Base-by-base conservation (phyloP, 2,113 vertebrate genomes). In the Nicator chloris region DNA sequence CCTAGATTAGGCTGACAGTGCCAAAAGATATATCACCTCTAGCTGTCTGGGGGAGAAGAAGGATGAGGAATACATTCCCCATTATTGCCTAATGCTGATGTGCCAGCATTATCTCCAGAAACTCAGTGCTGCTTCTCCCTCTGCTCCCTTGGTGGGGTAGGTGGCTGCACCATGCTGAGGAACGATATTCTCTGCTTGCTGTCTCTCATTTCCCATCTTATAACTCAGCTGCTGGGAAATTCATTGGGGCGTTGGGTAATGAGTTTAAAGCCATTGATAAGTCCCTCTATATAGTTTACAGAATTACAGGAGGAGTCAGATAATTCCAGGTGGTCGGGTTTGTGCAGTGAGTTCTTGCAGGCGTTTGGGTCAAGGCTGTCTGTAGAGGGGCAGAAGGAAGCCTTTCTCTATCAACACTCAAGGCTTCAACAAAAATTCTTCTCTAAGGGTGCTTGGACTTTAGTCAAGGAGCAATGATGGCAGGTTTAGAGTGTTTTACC, bases 1-100 rank as follows among this genome's bases (percentile, higher is more conserved):
- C 98, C 97, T 98, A 98, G 97, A 98, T 98, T 97, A 98, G 97
- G 95, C 90, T 98, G 98, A 98, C 97, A 97, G 95, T 95, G 92
- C 96, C 95, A 97, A 93, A 97, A 98, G 98, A 98, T 96, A 65
- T 97, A 98, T 98, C 95, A 96, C 97, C 94, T 78, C 83, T 90
- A 91, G 92, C 97, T 98, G 97, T 98, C 98, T 96, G 73, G 79
- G 84, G 53, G 61, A 96, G 88, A 98, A 98, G 97, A 98, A 95
- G 92, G 86, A 98, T 97, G 97, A 96, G 93, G 81, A 96, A 96
- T 97, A 97, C 93, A 97, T 98, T 96, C 95, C 95, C 97, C 97
- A 96, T 98, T 98, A 98, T 95, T 96, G 87, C 94, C 77, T 96
- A 95, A 92, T 90, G 96, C 95, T 98, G 96, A 97, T 95, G 92